Base-by-base conservation (phyloP, 1,140 invertebrate genomes). In the Pectinophora gossypiella region DNA sequence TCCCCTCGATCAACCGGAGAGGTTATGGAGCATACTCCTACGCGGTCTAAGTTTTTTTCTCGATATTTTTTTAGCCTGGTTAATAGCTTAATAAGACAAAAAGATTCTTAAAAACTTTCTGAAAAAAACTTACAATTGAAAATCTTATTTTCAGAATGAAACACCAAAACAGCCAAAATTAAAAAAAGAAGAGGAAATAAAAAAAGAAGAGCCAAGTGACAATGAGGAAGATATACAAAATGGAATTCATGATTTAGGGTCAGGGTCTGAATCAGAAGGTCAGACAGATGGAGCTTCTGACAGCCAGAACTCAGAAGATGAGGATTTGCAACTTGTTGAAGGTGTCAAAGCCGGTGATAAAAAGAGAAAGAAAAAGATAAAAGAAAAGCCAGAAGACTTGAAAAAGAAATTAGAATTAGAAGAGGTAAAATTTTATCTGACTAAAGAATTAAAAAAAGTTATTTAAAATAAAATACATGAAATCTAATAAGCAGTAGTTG, bases 401-500 rank as follows among this genome's bases (percentile, higher is more conserved):
- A 63, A 80, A 22, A 81, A 80, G 54, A 83, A 83, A 61, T 62
- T 88, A 16, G 79, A 89, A 59, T 60, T 89, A 52, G 89, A 90
- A 76, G 83, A 90, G 79, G 89, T 90, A 59, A 55, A 15, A 32
- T 40, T 38, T 4, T 38, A 3, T 38, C 7, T 40, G 12, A 13
- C 7, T 40, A 16, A 40, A n/a, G 35, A 27, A 27, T 27, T 12
- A 6, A 12, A 27, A 27, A 4, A 10, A 38, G 6, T 10, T 38
- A 38, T 10, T 13, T n/a, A 4, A 38, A 38, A 38, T 38, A 15
- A 13, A 6, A 38, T 38, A 9, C 9, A 38, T 9, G 4, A 5
- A 23, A 5, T 23, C 4, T 23, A 23, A 5, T 23, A 23, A 10
- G 22, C 10, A 23, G 22, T 10, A 23, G n/a, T n/a, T n/a, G n/a